These are phyloP conservation scores for Cyanocitta stelleri DNA, from an alignment of 2,113 vertebrate species.

Conservation along the genomic window DNA sequence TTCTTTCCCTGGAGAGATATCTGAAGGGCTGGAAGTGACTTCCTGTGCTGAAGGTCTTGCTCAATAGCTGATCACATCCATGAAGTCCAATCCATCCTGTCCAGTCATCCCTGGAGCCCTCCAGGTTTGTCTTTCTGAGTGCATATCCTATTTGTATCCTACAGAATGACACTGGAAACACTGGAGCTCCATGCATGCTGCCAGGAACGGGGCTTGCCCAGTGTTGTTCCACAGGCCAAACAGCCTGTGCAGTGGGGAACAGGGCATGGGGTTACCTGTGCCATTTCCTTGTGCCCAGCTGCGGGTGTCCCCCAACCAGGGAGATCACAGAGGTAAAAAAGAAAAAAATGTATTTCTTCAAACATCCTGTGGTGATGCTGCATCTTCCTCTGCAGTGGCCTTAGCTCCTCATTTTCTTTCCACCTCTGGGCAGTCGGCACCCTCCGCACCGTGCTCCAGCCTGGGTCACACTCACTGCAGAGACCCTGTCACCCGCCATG, in stretches of 20 bases:
- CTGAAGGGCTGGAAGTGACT: neutral
- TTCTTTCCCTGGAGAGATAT: neutral
- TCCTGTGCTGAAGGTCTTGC: neutral
- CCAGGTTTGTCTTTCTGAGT: neutral
- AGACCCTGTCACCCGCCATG: rapidly evolving
- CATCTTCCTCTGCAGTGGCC: neutral
- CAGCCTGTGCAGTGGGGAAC: neutral
- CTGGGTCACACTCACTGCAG: neutral
- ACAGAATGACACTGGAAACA: neutral
- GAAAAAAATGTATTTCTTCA: neutral
- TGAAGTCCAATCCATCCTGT: neutral
- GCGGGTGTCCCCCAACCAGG: rapidly evolving
- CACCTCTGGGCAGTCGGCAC: neutral
- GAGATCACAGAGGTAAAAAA: neutral
- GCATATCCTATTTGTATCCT: neutral
- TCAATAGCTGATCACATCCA: neutral
- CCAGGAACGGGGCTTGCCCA: neutral
- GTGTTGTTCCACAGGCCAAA: neutral
- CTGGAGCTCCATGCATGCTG: neutral
- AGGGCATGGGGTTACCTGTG: rapidly evolving
- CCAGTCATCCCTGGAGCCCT: neutral
- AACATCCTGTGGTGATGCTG: neutral
- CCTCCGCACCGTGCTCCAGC: neutral
- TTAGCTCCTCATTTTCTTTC: neutral
- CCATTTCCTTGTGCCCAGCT: neutral